phyloP scores from a whole-genome alignment of 2,113 vertebrate species.

The Hylia prasina region DNA sequence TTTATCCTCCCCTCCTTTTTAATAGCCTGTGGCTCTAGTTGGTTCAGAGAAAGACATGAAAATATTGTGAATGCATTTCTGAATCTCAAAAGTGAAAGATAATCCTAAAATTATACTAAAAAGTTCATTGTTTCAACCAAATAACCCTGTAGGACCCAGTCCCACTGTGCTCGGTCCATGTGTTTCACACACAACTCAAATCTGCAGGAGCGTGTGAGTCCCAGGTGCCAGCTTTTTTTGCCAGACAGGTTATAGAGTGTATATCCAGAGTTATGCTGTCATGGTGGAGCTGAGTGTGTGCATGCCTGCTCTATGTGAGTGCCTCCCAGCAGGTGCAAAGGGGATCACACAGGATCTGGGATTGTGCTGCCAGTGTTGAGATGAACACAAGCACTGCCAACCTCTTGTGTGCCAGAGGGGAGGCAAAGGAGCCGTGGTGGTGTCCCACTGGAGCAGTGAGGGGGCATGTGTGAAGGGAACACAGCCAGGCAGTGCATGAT shows the following conservation, averaged over 20 bases:
- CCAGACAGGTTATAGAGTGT: not conserved
- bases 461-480: not conserved
- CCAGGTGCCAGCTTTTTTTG: not conserved
- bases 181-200: not conserved
- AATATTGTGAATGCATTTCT: not conserved
- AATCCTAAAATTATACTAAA: not conserved
- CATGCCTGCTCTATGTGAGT: not conserved
- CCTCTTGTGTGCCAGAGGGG: not conserved
- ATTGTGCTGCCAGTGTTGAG: not conserved
- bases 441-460: not conserved
- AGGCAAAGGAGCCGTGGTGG: not conserved
- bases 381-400: not conserved
- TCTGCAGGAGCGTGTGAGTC: accelerated
- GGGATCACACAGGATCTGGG: not conserved
- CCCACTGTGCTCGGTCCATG: accelerated
- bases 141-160: not conserved
- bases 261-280: accelerated
- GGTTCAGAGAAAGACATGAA: not conserved
- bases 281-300: not conserved
- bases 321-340: not conserved
- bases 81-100: not conserved
- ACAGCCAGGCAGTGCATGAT: not conserved
- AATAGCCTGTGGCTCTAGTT: not conserved
- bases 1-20: not conserved
- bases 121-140: not conserved